These are phyloP conservation scores for Cebus imitator DNA, from an alignment of 2,113 vertebrate species.

Conservation along the genomic window DNA sequence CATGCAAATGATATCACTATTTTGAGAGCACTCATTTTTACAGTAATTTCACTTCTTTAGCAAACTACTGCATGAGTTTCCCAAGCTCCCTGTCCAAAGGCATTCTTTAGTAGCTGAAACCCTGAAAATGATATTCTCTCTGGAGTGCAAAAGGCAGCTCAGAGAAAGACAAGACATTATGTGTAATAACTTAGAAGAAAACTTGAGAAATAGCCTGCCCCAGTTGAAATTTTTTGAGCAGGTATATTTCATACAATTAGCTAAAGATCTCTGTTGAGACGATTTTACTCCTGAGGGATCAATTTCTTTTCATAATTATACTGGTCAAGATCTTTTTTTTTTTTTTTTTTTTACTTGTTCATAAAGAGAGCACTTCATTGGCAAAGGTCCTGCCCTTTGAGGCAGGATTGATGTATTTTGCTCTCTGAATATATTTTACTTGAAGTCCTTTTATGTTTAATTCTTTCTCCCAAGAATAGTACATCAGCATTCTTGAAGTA, in stretches of 20 bases:
- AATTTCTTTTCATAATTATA: not conserved
- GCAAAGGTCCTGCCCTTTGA: not conserved
- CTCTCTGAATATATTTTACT: not conserved
- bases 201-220: constrained; percentile 6
- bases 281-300: not conserved
- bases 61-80: not conserved
- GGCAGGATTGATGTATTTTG: not conserved
- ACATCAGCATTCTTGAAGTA: not conserved
- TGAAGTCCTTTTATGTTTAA: not conserved
- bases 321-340: not conserved
- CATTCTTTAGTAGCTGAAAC: not conserved
- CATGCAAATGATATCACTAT: not conserved
- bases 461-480: not conserved
- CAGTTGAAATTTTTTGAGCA: not conserved
- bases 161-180: constrained; percentile 34
- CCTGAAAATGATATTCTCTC: not conserved
- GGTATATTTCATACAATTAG: not conserved
- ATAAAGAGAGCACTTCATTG: not conserved
- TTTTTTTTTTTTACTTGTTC: not conserved
- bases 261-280: not conserved
- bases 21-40: not conserved
- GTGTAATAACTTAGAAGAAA: constrained; percentile 9
- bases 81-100: not conserved
- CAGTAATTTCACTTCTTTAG: not conserved
- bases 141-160: not conserved